Evolutionary conservation across 2,888 invertebrate genomes (phyloP), one percentile per base, ranked within the genome.

Genomic region (Dyspetes luteomarginatus): DNA sequence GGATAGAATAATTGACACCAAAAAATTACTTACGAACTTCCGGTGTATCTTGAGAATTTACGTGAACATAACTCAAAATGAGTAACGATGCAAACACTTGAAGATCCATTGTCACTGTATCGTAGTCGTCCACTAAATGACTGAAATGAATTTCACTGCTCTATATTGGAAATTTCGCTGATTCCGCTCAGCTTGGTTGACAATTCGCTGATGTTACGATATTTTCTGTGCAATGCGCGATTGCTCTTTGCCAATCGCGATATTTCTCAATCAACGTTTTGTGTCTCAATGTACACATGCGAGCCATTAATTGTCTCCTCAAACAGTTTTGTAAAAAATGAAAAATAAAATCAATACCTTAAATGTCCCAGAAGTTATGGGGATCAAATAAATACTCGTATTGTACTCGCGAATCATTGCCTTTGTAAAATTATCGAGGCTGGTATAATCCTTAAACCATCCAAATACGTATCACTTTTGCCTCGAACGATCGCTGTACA

Each of bases 111-210:
- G 78, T 73, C 50, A 68, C 73, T 43, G 64, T 28, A 15, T 41
- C 60, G 78, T 48, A 60, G 82, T 68, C 71, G 60, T 58, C 45
- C 77, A 58, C 72, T 41, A 80, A 83, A 55, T 83, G 82, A 67
- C 45, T 41, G 69, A 72, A 64, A 62, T 36, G 50, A 28, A 26
- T 28, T 2, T n/a, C 48, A 72, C 19, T 52, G 28, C 26, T 45
- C 62, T 26, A 72, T 65, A 58, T 48, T 28, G 50, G 55, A 74
- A 81, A 65, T 52, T 36, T 75, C 36, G 69, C 62, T 65, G 67
- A 71, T 12, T 58, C 48, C 9, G 17, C 9, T 19, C 17, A 58
- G 7, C 15, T 48, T 15, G 22, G 41, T 2, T 5, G 5, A 68
- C 72, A 60, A 80, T 82, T 24, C 52, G 83, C 82, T 80, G 82